Evolutionary conservation across 2,797 vertebrate species (phyloP).

Genomic region (Cephalopachus bancanus): DNA sequence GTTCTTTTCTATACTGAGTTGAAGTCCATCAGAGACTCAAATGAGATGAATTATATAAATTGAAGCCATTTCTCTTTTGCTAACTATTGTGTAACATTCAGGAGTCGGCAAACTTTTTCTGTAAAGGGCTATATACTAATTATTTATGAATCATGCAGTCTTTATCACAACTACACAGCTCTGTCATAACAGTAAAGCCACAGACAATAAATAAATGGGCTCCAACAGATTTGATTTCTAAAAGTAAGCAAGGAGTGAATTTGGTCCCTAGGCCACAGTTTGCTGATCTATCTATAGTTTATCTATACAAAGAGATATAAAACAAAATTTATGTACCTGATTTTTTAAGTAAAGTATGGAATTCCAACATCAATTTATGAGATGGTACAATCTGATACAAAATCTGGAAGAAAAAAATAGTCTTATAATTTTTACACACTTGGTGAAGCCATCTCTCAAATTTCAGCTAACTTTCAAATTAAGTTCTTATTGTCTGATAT

Average conservation of each 20-base stretch:
- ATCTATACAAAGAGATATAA: not conserved
- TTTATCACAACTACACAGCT: not conserved
- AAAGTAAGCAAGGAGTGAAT: not conserved
- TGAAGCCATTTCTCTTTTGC: not conserved
- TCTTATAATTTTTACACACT: not conserved
- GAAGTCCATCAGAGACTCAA: not conserved
- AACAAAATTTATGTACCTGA: slow-evolving; percentile 87
- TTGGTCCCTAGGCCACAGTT: not conserved
- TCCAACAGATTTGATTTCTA: not conserved
- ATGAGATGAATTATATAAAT: not conserved
- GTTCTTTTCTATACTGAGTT: not conserved
- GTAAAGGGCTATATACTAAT: not conserved
- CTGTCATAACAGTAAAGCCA: not conserved
- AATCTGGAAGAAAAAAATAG: slow-evolving; percentile 87
- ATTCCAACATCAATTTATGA: slow-evolving; percentile 96
- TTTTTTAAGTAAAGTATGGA: slow-evolving; percentile 89
- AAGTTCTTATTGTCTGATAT: slow-evolving; percentile 25
- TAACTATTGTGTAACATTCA: not conserved
- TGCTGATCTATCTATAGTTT: not conserved
- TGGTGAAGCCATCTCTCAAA: slow-evolving; percentile 37
- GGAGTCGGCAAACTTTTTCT: not conserved
- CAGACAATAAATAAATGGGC: accelerated
- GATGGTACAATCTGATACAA: slow-evolving; percentile 93
- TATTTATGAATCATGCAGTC: not conserved
- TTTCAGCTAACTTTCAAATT: slow-evolving; percentile 39